phyloP scores from a whole-genome alignment of 2,888 invertebrate species.

The Pollenia labialis region DNA sequence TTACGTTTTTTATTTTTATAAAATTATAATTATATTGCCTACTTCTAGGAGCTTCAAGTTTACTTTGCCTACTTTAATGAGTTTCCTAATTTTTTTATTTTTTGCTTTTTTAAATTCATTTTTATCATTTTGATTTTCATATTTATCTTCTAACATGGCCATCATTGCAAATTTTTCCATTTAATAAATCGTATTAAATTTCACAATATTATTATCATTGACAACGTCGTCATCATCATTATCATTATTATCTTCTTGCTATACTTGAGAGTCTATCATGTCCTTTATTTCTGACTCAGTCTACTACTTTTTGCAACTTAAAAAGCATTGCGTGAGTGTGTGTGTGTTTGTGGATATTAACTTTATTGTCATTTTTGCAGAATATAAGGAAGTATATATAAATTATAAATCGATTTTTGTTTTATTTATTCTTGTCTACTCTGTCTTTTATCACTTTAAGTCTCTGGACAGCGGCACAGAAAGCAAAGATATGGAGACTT shows the following conservation, averaged over 20 bases:
- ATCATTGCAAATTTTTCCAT: conserved; percentile 35
- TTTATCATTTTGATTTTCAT: not conserved
- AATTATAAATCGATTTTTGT: conserved; percentile 73
- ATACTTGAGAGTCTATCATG: conserved; percentile 39
- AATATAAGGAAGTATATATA: conserved; percentile 43
- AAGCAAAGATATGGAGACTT: not conserved
- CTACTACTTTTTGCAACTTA: not conserved
- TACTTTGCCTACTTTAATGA: not conserved
- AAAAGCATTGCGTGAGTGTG: no score
- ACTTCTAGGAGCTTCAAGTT: no score
- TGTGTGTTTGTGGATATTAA: not conserved
- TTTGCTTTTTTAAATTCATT: not conserved
- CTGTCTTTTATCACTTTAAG: conserved; percentile 44
- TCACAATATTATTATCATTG: conserved; percentile 55
- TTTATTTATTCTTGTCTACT: conserved; percentile 55
- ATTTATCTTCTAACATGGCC: conserved; percentile 5
- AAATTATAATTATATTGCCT: no score
- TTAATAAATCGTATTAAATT: conserved; percentile 70
- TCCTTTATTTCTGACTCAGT: conserved; percentile 15
- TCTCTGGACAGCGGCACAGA: conserved; percentile 40
- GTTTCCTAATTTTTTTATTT: not conserved
- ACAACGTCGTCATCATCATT: conserved; percentile 14
- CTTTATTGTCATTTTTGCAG: conserved; percentile 50
- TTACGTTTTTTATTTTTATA: no score
- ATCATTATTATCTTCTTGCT: conserved; percentile 24